phyloP scores from a whole-genome alignment of 2,797 vertebrate species.

The Tapirus indicus region DNA sequence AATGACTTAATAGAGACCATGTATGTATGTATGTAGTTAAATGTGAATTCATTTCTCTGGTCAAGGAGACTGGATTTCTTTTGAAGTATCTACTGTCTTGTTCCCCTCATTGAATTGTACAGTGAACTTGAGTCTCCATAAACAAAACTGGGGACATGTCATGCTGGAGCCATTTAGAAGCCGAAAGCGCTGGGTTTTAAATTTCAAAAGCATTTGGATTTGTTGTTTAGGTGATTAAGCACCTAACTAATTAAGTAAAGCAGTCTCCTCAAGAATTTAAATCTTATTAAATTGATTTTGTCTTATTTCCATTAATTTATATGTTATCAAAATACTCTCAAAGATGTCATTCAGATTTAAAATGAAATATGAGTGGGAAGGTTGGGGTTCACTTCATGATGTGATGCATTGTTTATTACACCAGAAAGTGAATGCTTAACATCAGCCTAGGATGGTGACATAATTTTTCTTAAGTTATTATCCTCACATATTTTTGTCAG shows the following conservation, averaged over 20 bases:
- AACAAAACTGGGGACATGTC: neutral
- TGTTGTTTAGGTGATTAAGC: neutral
- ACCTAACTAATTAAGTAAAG: neutral
- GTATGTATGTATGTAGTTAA: conserved; percentile 55
- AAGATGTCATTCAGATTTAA: neutral
- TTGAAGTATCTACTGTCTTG: conserved; percentile 18
- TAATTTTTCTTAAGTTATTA: neutral
- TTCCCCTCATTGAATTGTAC: neutral
- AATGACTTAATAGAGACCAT: conserved; percentile 37
- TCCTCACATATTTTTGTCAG: neutral
- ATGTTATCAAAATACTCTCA: conserved; percentile 5
- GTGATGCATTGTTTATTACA: neutral
- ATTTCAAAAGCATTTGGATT: conserved; percentile 41
- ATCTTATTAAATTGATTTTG: conserved; percentile 10
- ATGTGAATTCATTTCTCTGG: conserved; percentile 48
- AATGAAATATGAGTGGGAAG: neutral
- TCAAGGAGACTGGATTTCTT: conserved; percentile 51
- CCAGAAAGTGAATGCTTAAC: neutral
- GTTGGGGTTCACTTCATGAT: neutral
- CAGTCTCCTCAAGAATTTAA: neutral
- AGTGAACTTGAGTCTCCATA: neutral
- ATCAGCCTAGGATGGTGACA: neutral
- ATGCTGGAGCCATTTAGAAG: neutral
- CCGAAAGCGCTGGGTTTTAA: neutral
- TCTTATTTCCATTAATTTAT: conserved; percentile 20